Evolutionary conservation across 1,140 invertebrate species (phyloP).

Genomic region (Metaphire vulgaris): DNA sequence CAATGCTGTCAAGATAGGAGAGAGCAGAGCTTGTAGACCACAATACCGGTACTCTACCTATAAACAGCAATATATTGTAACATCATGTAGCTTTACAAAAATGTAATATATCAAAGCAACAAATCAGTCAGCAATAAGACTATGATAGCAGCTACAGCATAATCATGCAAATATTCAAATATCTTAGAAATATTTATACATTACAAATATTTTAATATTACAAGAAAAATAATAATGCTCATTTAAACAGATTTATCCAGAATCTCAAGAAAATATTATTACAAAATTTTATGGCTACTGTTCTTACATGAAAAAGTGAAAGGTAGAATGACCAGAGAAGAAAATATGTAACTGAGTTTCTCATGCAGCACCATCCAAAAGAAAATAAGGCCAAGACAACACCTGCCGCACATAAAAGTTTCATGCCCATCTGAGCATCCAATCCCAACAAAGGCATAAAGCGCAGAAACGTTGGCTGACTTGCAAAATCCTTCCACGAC

Average conservation of each 20-base stretch:
- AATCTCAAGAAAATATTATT: no score
- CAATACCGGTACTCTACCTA: not conserved
- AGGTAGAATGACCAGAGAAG: slow-evolving; percentile 68
- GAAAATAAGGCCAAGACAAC: slow-evolving; percentile 58
- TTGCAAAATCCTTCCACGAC: slow-evolving; percentile 39
- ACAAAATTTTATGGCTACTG: no score
- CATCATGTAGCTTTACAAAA: no score
- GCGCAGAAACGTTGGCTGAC: slow-evolving; percentile 67
- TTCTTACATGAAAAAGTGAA: slow-evolving; percentile 65
- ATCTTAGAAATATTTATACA: no score
- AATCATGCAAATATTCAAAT: no score
- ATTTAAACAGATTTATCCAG: no score
- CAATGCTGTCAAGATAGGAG: not conserved
- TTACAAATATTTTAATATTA: no score
- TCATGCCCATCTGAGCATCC: slow-evolving; percentile 64
- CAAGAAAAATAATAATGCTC: no score
- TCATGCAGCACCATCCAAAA: slow-evolving; percentile 36
- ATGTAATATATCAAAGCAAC: no score
- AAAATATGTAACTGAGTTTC: slow-evolving; percentile 56
- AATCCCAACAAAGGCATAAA: slow-evolving; percentile 60
- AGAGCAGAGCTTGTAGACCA: not conserved
- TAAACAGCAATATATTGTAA: not conserved
- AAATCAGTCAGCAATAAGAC: no score
- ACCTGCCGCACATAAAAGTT: slow-evolving; percentile 64
- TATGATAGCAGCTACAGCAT: no score